A percentile compares a stretch with the other conserved stretches of the same genome.
Conservation (phyloP, 2,113 vertebrate species). For the Stegostoma tigrinum region DNA sequence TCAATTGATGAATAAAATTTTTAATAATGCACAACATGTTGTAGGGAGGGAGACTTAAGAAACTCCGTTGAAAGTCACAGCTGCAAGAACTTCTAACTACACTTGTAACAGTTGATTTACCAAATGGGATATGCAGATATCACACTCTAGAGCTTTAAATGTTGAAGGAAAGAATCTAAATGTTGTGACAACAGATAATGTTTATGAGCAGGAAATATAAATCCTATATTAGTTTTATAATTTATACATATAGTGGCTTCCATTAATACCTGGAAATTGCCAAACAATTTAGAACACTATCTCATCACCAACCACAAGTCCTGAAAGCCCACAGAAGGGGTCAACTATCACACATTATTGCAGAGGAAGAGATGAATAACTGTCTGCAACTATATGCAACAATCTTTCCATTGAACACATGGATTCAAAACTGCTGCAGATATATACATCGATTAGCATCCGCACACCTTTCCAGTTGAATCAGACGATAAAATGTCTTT, state of each 20-base stretch:
- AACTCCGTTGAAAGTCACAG: not conserved
- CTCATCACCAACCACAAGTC: not conserved
- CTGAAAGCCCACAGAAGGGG: not conserved
- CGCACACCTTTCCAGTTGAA: not conserved
- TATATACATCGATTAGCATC: not conserved
- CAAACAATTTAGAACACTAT: not conserved
- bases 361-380: not conserved
- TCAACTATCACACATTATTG: not conserved
- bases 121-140: not conserved
- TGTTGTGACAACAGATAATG: not conserved
- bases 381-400: not conserved
- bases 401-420: not conserved
- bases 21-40: too few species aligned
- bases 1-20: too few species aligned
- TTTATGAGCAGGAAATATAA: not conserved
- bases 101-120: not conserved
- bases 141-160: not conserved
- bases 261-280: not conserved
- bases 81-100: not conserved
- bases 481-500: not conserved
- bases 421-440: not conserved
- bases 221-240: not conserved
- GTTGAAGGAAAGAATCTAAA: not conserved
- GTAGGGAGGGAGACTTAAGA: not conserved
- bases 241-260: not conserved